Percentiles rank a stretch among this genome's conserved stretches.
Evolutionary conservation across 2,113 vertebrate genomes (phyloP).

Genomic region (Nothobranchius furzeri): DNA sequence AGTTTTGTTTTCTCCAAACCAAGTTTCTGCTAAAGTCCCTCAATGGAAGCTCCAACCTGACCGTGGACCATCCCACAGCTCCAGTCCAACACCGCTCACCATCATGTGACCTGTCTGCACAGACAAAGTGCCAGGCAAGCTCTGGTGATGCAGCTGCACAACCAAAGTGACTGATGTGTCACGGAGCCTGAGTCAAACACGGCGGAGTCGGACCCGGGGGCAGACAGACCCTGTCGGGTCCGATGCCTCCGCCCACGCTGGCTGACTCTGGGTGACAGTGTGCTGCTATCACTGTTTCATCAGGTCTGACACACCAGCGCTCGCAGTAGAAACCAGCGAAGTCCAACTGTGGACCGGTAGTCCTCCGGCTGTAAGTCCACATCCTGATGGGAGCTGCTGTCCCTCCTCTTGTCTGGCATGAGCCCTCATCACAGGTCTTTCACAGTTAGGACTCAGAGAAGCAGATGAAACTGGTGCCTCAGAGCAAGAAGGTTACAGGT

Average conservation of each 20-base stretch:
- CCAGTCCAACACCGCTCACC: not conserved
- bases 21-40: no score
- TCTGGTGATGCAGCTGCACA: constrained; percentile 26
- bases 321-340: not conserved
- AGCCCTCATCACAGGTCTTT: no score
- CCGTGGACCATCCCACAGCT: not conserved
- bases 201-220: constrained; percentile 38
- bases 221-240: constrained; percentile 46
- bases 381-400: no score
- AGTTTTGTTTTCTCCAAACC: no score
- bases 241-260: constrained; percentile 14
- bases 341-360: no score
- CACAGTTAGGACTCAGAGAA: no score
- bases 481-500: no score
- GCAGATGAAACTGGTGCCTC: no score
- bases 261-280: constrained; percentile 3
- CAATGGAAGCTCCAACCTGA: no score
- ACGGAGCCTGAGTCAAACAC: constrained; percentile 59
- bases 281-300: constrained; percentile 33
- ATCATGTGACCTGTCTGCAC: constrained; percentile 34
- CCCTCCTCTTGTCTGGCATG: no score
- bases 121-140: constrained; percentile 42
- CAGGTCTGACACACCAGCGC: constrained; percentile 4
- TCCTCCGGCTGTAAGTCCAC: no score
- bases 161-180: constrained; percentile 53